Base-by-base conservation (phyloP, 2,888 invertebrate species). In the Mamestra brassicae region DNA sequence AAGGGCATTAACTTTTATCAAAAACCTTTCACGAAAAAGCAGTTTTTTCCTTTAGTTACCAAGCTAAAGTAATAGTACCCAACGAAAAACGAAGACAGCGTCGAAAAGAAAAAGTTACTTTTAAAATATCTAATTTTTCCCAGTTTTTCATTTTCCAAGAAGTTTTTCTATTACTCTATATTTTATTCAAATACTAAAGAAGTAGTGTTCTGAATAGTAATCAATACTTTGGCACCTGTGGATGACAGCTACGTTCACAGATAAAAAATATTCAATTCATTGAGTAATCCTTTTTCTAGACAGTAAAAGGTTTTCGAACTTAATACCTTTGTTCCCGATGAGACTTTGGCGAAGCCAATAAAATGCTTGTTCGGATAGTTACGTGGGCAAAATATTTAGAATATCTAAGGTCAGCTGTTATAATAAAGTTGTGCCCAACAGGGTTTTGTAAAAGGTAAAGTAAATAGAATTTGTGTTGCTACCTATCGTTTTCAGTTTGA, bases 171-270 rank as follows among this genome's bases (percentile, higher is more conserved):
- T 76, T 42, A 61, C 17, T 54, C 38, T 57, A 76, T 65, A 68
- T 68, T 71, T 81, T 73, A 77, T 77, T 60, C 62, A 72, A 17
- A 71, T 8, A 54, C 57, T 61, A 36, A 3, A 45, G 57, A 58
- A 66, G 62, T 55, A 42, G 13, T 36, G 38, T 47, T 62, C 52
- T 71, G 76, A 71, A 80, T 71, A 76, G 80, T 81, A 68, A 71
- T 64, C 17, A 15, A 52, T 17, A 72, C 34, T 58, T 26, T 26
- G 26, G 26, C 69, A 73, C 52, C 78, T 66, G 45, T 36, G n/a
- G 13, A 52, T 61, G 67, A 71, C 38, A 64, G 61, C 13, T 65
- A 34, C 71, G 47, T 65, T 58, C 82, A 45, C 62, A 80, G 57
- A 66, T 67, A 81, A 80, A 60, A 81, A 61, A 52, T 52, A 17